phyloP scores from a whole-genome alignment of 2,888 invertebrate species.

The Dynastes maya region DNA sequence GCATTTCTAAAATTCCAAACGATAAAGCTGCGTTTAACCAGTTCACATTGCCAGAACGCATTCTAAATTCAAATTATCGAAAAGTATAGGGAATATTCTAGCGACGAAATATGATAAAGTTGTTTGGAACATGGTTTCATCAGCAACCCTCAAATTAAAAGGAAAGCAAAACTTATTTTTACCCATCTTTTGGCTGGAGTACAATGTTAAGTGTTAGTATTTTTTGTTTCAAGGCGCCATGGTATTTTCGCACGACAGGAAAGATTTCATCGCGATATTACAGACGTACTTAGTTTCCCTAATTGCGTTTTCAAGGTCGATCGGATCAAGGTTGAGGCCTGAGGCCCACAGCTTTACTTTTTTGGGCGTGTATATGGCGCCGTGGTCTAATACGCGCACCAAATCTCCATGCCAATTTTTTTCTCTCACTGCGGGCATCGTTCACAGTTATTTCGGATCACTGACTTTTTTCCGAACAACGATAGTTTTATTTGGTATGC shows the following conservation, averaged over 20 bases:
- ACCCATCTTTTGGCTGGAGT: slow-evolving; percentile 27
- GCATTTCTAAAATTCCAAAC: not conserved
- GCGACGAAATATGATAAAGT: not conserved
- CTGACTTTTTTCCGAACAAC: slow-evolving; percentile 32
- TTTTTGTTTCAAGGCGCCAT: slow-evolving; percentile 43
- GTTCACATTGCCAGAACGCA: too few relatives aligned
- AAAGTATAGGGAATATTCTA: not conserved
- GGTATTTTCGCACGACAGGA: slow-evolving; percentile 35
- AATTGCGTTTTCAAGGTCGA: slow-evolving; percentile 40
- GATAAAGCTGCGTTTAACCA: not conserved
- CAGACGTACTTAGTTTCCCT: slow-evolving; percentile 31
- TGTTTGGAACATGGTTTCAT: slow-evolving; percentile 1
- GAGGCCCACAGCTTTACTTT: slow-evolving; percentile 43
- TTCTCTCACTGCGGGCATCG: slow-evolving; percentile 36
- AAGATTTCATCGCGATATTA: not conserved
- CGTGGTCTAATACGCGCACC: slow-evolving; percentile 29
- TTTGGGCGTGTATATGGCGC: slow-evolving; percentile 43
- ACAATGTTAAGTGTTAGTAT: slow-evolving; percentile 33
- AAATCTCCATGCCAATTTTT: slow-evolving; percentile 43
- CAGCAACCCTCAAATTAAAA: slow-evolving; percentile 8
- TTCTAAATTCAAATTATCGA: too few relatives aligned
- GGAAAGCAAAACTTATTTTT: slow-evolving; percentile 24
- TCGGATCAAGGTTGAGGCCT: slow-evolving; percentile 38
- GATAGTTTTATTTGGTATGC: slow-evolving; percentile 37
- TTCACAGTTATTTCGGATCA: slow-evolving; percentile 41